These are phyloP conservation scores for Delphinus delphis DNA, from an alignment of 2,113 vertebrate genomes.

Conservation along the genomic window DNA sequence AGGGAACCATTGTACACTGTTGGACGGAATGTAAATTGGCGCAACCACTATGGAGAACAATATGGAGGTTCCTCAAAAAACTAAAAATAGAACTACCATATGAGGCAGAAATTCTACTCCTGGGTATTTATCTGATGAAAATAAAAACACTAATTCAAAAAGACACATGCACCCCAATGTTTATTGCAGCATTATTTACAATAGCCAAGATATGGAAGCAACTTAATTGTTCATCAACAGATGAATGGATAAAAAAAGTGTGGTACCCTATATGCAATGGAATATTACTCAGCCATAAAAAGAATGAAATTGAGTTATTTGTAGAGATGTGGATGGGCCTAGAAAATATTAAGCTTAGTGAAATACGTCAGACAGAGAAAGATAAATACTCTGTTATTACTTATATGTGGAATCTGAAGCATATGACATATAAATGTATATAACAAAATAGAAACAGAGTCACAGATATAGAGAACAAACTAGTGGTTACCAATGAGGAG, in stretches of 20 bases:
- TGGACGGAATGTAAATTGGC: not conserved
- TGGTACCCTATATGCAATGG: not conserved
- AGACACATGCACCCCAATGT: not conserved
- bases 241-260: not conserved
- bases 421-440: not conserved
- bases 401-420: not conserved
- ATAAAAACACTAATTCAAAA: not conserved
- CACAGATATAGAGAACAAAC: not conserved
- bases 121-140: not conserved
- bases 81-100: not conserved
- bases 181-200: not conserved
- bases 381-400: not conserved
- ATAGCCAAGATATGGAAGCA: not conserved
- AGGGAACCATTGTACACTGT: not conserved
- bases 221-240: not conserved
- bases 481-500: not conserved
- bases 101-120: not conserved
- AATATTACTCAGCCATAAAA: not conserved
- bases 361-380: not conserved
- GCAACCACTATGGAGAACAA: not conserved
- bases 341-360: not conserved
- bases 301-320: not conserved
- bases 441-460: not conserved
- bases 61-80: not conserved
- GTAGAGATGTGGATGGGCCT: not conserved